A percentile compares a stretch with the other conserved stretches of the same genome.
These are phyloP conservation scores for Knipowitschia caucasica DNA, from an alignment of 2,797 vertebrate genomes.

Conservation along the genomic window DNA sequence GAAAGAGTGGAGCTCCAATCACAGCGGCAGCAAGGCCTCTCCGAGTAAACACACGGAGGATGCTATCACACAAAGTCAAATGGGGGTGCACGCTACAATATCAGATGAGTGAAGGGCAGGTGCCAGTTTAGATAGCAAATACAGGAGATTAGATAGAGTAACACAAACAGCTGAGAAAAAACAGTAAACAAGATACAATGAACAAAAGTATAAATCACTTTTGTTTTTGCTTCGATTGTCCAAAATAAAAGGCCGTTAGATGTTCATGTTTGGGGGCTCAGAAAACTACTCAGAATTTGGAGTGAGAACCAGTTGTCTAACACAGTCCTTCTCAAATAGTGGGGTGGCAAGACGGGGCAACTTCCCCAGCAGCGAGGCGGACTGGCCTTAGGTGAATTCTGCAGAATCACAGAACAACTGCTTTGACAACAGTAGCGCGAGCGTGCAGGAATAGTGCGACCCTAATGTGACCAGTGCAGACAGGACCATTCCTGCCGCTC, in stretches of 20 bases:
- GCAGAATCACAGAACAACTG: too few relatives aligned
- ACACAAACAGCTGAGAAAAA: slow-evolving; percentile 30
- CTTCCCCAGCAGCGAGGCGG: too few relatives aligned
- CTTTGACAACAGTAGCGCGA: too few relatives aligned
- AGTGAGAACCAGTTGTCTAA: too few relatives aligned
- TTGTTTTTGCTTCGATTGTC: not conserved
- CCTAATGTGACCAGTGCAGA: too few relatives aligned
- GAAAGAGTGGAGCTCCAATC: slow-evolving; percentile 46
- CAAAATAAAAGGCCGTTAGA: not conserved
- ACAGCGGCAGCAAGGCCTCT: slow-evolving; percentile 53
- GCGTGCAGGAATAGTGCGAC: too few relatives aligned
- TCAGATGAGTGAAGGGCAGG: slow-evolving; percentile 25
- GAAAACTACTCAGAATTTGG: too few relatives aligned
- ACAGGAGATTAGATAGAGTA: slow-evolving; percentile 47
- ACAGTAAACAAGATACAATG: slow-evolving; percentile 29
- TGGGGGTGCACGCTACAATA: slow-evolving; percentile 1
- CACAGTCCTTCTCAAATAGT: too few relatives aligned
- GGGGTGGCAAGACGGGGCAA: too few relatives aligned
- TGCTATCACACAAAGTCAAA: slow-evolving; percentile 27
- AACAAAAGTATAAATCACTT: not conserved
- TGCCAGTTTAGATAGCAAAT: slow-evolving; percentile 30
- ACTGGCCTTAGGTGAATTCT: too few relatives aligned
- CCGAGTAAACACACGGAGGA: slow-evolving; percentile 46
- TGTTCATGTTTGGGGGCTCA: too few relatives aligned
- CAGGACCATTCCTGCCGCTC: too few relatives aligned